A percentile compares a stretch with the other conserved stretches of the same genome.
Conservation (phyloP, 2,113 vertebrate genomes). For the Micromys minutus region DNA sequence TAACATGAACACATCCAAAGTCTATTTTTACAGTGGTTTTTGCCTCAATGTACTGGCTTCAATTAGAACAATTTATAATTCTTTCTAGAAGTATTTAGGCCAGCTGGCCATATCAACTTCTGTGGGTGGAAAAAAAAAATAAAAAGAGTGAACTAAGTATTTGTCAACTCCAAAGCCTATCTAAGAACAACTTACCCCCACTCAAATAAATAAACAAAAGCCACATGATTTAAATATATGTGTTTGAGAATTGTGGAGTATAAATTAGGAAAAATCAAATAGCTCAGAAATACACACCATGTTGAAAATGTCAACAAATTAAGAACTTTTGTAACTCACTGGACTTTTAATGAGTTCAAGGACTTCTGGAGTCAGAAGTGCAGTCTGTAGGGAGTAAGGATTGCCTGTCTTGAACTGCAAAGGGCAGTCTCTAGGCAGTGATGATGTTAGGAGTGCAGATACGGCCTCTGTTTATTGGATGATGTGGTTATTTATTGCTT, state of each 20-base stretch:
- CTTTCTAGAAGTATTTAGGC: background rate
- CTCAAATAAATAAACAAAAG: background rate
- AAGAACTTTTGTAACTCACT: background rate
- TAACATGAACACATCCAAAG: accelerated
- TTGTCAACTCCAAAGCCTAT: background rate
- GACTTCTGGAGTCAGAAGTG: background rate
- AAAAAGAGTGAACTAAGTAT: background rate
- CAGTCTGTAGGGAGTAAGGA: background rate
- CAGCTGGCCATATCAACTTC: background rate
- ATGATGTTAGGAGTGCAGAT: background rate
- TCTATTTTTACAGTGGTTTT: accelerated
- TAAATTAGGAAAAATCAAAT: background rate
- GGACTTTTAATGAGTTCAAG: background rate
- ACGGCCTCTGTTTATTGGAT: background rate
- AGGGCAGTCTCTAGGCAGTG: background rate
- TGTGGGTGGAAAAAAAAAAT: background rate
- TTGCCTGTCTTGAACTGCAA: background rate
- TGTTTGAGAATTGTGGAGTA: background rate
- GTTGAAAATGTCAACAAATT: background rate
- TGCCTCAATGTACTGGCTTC: background rate
- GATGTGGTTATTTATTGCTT: background rate
- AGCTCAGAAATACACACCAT: background rate
- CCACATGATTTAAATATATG: background rate
- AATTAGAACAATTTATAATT: background rate
- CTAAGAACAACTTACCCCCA: background rate